Percentiles rank a stretch among this genome's conserved stretches.
phyloP scores from a whole-genome alignment of 2,113 vertebrate species.

The Apus apus region DNA sequence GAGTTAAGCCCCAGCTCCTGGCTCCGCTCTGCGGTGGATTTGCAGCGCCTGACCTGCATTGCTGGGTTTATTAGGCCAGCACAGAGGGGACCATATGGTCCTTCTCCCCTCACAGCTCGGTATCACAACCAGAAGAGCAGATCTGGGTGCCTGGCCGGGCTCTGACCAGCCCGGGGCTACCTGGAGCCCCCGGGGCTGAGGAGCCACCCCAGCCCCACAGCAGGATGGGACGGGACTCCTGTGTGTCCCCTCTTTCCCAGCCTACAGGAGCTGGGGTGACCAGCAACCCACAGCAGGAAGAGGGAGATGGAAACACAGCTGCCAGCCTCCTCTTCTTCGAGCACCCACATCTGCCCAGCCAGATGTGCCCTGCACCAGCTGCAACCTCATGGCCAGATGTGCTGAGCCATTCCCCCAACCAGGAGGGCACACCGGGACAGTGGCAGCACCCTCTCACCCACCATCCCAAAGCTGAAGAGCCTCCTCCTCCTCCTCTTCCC shows the following conservation, averaged over 20 bases:
- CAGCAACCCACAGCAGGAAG: fast-evolving
- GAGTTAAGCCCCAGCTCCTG: not conserved
- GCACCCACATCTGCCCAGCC: not conserved
- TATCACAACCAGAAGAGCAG: not conserved
- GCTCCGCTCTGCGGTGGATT: not conserved
- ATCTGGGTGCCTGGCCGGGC: not conserved
- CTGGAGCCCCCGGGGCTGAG: not conserved
- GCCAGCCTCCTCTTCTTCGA: fast-evolving
- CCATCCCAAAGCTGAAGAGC: fast-evolving
- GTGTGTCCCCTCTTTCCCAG: fast-evolving
- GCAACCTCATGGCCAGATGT: not conserved
- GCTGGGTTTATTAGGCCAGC: not conserved
- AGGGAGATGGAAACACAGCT: not conserved
- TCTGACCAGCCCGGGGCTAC: fast-evolving
- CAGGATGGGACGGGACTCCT: fast-evolving
- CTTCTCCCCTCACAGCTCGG: not conserved
- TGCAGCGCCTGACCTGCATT: conserved; percentile 56
- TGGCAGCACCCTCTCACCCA: not conserved
- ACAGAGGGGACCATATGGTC: conserved; percentile 28
- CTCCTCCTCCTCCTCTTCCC: not conserved
- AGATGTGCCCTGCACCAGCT: not conserved
- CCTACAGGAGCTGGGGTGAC: fast-evolving
- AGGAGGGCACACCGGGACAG: fast-evolving
- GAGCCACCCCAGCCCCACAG: not conserved
- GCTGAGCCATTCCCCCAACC: fast-evolving